Base-by-base conservation (phyloP, 2,113 vertebrate species). In the Oxygymnocypris stewartii region DNA sequence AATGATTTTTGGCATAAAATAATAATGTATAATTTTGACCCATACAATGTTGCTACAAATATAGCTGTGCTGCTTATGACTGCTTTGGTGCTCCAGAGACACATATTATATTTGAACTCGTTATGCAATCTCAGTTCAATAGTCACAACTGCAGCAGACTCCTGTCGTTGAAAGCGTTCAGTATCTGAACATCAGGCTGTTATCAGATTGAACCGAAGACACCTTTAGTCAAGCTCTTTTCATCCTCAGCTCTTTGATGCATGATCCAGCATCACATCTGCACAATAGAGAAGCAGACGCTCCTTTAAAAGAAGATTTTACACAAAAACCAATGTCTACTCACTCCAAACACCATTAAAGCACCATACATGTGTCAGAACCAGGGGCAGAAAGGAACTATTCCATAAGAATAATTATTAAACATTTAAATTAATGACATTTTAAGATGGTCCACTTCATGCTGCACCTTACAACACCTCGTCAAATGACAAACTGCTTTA, bases 241-340 rank as follows among this genome's bases (percentile, higher is more conserved):
- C 57, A 63, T 80, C 35, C 57, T 80, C 78, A 44, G 28, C 35
- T 25, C 79, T 81, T 28, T 65, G 79, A 65, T 44, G 37, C 59
- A 44, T 6, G 7, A 81, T 81, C 61, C 40, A 47, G 4, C 14
- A 7, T 44, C 79, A 81, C 79, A 47, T 44, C 23, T 61, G 5
- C 31, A 61, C 28, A 40, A 61, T 5, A 13, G 13, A 37, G 25
- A 59, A 14, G 51, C 31, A 2, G 31, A 35, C 18, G 49, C 11
- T n/a, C n/a, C n/a, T n/a, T n/a, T 0, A n/a, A 5, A 59, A 12
- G 18, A 59, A 4, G 51, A 59, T 40, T 9, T 8, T 16, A 14
- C 23, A 23, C 9, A 23, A 40, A n/a, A 23, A 23, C 12, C 69
- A 9, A 35, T 2, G 35, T 20, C 35, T 37, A 10, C 67, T 11